Conservation (phyloP, 2,797 vertebrate genomes). For the Neomorphus geoffroyi region DNA sequence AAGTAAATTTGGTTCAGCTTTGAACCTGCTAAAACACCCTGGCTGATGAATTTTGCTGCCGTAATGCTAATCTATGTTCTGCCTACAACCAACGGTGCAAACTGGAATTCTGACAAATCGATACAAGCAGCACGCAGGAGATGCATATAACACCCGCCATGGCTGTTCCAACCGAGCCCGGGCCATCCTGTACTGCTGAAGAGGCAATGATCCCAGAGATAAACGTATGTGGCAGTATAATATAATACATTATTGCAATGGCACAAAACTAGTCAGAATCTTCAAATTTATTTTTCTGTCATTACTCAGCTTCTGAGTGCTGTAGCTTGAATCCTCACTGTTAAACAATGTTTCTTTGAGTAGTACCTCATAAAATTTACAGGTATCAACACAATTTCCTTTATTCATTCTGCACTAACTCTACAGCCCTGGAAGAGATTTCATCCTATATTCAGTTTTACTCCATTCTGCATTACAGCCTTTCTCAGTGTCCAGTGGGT, state of each 20-base stretch:
- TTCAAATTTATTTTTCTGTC: neutral
- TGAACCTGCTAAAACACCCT: neutral
- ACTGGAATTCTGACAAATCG: neutral
- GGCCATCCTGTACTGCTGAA: neutral
- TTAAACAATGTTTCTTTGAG: neutral
- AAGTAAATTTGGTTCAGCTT: neutral
- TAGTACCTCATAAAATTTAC: neutral
- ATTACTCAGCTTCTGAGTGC: neutral
- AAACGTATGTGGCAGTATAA: neutral
- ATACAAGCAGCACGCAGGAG: neutral
- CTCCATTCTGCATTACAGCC: neutral
- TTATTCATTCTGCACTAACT: neutral
- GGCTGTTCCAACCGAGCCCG: neutral
- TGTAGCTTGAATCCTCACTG: neutral
- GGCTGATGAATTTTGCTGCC: neutral
- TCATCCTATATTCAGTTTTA: neutral
- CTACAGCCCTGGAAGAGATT: neutral
- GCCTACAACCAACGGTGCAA: neutral
- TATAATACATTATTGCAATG: accelerated
- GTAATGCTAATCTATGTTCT: neutral
- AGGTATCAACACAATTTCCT: neutral
- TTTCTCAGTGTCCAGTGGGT: neutral
- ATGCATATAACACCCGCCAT: neutral
- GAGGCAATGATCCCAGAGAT: neutral
- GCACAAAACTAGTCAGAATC: neutral